Conservation (phyloP, 1,140 invertebrate genomes). For the Aleiodes sp. region DNA sequence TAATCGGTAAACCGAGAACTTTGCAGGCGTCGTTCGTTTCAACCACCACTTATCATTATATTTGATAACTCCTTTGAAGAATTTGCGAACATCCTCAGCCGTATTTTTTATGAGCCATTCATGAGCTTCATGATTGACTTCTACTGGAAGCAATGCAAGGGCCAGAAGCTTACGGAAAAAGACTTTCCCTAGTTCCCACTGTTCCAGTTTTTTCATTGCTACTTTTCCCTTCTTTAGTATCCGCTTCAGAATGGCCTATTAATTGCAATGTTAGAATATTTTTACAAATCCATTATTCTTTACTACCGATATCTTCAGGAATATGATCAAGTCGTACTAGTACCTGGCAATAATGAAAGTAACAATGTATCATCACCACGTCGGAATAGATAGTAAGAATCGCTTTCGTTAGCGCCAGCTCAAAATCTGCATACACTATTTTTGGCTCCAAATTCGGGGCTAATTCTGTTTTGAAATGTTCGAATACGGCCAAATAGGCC, state of each 20-base stretch:
- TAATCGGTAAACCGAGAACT: not conserved
- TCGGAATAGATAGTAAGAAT: not conserved
- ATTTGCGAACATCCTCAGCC: not conserved
- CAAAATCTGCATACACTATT: not conserved
- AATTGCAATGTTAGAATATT: not conserved
- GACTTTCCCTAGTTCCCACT: conserved; percentile 1
- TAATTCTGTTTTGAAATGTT: not conserved
- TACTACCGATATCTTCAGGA: not conserved
- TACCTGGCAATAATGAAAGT: conserved; percentile 17
- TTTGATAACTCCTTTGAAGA: not conserved
- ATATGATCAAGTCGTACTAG: not conserved
- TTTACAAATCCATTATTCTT: not conserved
- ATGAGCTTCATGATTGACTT: not conserved
- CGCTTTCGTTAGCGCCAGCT: not conserved
- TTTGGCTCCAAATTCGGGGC: not conserved
- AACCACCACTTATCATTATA: not conserved
- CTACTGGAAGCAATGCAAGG: conserved; percentile 10
- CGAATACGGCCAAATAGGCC: conserved; percentile 3
- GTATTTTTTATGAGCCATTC: not conserved
- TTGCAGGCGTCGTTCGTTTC: not conserved
- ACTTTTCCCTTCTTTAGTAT: not conserved
- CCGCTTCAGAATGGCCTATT: not conserved
- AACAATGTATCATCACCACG: not conserved
- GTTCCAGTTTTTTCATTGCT: not conserved
- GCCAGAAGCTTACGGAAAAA: conserved; percentile 22